These are phyloP conservation scores for Hydra vulgaris DNA, from an alignment of 30 jellyfish, hydroid and myxozoan genomes.

Conservation along the genomic window DNA sequence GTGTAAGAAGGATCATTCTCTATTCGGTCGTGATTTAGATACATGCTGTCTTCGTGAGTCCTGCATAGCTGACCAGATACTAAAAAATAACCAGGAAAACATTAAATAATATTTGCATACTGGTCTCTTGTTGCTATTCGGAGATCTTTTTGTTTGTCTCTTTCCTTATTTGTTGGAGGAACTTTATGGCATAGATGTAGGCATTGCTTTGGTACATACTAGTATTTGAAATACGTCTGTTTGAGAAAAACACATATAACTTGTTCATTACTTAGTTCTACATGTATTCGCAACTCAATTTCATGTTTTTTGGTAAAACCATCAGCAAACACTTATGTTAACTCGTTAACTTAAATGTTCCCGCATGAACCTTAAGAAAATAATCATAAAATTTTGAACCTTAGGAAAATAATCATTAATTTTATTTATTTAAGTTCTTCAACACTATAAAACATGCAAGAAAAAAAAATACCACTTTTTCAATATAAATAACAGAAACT, in stretches of 20 bases:
- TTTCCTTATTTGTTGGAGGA: not conserved
- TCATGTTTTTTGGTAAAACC: not conserved
- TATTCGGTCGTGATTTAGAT: too few species aligned
- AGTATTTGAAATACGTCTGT: not conserved
- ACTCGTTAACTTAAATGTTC: not conserved
- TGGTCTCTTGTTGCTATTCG: not conserved
- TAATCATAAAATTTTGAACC: not conserved
- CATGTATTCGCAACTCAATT: not conserved
- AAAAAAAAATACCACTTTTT: not conserved
- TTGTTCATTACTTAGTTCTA: not conserved
- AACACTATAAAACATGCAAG: too few species aligned
- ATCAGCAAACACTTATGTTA: not conserved
- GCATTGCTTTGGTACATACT: not conserved
- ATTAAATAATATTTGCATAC: not conserved
- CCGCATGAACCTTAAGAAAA: not conserved
- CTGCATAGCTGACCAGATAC: too few species aligned
- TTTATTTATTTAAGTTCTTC: too few species aligned
- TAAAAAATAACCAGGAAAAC: not conserved
- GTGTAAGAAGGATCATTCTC: too few species aligned
- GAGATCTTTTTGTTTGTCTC: not conserved
- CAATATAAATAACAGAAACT: too few species aligned
- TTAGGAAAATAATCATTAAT: not conserved
- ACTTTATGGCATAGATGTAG: not conserved
- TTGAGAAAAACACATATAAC: not conserved
- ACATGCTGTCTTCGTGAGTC: too few species aligned